Percentiles rank a stretch among this genome's conserved stretches.
These are phyloP conservation scores for Drosophila busckii DNA, from an alignment of 1,140 invertebrate genomes.

Conservation along the genomic window DNA sequence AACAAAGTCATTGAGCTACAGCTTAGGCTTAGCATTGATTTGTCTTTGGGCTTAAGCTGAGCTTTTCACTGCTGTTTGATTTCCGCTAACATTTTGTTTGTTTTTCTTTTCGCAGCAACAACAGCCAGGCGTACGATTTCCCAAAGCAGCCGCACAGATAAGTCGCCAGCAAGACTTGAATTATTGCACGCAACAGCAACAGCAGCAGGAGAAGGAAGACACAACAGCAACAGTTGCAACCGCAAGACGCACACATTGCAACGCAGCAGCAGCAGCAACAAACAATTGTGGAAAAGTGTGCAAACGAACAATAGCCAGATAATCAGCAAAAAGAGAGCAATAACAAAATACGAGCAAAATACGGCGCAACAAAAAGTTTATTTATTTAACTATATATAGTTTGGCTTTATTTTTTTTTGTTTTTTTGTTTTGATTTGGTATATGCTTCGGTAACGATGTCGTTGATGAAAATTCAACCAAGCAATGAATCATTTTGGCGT, in stretches of 20 bases:
- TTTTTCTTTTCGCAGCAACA: conserved; percentile 46
- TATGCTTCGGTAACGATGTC: conserved; percentile 73
- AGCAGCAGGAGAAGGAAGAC: conserved; percentile 28
- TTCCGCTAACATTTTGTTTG: conserved; percentile 26
- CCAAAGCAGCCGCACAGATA: conserved; percentile 71
- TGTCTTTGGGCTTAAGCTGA: not conserved
- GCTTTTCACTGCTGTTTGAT: conserved; percentile 44
- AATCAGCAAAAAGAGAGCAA: conserved; percentile 53
- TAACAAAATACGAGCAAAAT: conserved; percentile 16
- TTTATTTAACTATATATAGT: too few relatives aligned
- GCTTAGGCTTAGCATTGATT: conserved; percentile 10
- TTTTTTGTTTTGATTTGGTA: conserved; percentile 34
- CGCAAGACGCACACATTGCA: too few relatives aligned
- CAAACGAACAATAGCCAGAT: conserved; percentile 72
- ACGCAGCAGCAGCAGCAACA: conserved; percentile 35
- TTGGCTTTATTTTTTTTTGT: conserved; percentile 34
- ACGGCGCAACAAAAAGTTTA: conserved; percentile 38
- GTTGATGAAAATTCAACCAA: conserved; percentile 75
- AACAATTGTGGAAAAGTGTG: conserved; percentile 71
- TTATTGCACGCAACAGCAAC: conserved; percentile 70
- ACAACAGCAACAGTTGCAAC: conserved; percentile 23
- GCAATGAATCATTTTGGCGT: conserved; percentile 73
- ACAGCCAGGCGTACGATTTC: conserved; percentile 65
- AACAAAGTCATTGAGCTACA: conserved; percentile 2
- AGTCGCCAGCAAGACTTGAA: conserved; percentile 77